A percentile compares a stretch with the other conserved stretches of the same genome.
Conservation (phyloP, 2,888 invertebrate genomes). For the Cremastinae sp. region DNA sequence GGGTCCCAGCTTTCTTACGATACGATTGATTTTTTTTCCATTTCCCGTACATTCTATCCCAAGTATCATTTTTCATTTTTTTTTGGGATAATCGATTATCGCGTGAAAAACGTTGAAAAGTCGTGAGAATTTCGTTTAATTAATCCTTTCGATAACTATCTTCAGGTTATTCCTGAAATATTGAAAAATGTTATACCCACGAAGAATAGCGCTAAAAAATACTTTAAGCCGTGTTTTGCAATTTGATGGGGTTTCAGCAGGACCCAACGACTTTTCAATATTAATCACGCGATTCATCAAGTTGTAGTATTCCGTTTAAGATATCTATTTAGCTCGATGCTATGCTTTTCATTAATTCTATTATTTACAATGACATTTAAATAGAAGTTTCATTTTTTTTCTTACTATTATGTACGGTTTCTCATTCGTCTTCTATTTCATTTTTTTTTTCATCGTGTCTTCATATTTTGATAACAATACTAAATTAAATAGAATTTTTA, state of each 20-base stretch:
- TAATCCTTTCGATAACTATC: not conserved
- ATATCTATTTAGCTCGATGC: slow-evolving; percentile 54
- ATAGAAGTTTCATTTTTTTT: slow-evolving; percentile 28
- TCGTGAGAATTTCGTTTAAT: not conserved
- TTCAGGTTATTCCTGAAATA: slow-evolving; percentile 1
- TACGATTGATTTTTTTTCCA: slow-evolving; percentile 20
- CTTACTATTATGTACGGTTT: slow-evolving; percentile 76
- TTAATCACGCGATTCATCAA: slow-evolving; percentile 29
- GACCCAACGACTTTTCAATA: not conserved
- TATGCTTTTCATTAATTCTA: slow-evolving; percentile 44
- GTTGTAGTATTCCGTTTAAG: slow-evolving; percentile 53
- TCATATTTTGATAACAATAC: slow-evolving; percentile 67
- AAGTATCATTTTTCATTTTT: not conserved
- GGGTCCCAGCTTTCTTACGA: slow-evolving; percentile 51
- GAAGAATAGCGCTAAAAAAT: not conserved
- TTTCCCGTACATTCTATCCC: slow-evolving; percentile 28
- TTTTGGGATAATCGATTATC: slow-evolving; percentile 34
- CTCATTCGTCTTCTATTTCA: slow-evolving; percentile 8
- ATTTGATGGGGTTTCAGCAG: not conserved
- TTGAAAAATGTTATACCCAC: not conserved
- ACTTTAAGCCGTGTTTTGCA: slow-evolving; percentile 1
- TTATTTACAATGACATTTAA: too few relatives aligned
- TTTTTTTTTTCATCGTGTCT: slow-evolving; percentile 22
- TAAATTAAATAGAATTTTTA: slow-evolving; percentile 77
- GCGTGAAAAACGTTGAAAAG: slow-evolving; percentile 20